These are phyloP conservation scores for Thera obeliscata DNA, from an alignment of 2,888 invertebrate genomes.

Conservation along the genomic window DNA sequence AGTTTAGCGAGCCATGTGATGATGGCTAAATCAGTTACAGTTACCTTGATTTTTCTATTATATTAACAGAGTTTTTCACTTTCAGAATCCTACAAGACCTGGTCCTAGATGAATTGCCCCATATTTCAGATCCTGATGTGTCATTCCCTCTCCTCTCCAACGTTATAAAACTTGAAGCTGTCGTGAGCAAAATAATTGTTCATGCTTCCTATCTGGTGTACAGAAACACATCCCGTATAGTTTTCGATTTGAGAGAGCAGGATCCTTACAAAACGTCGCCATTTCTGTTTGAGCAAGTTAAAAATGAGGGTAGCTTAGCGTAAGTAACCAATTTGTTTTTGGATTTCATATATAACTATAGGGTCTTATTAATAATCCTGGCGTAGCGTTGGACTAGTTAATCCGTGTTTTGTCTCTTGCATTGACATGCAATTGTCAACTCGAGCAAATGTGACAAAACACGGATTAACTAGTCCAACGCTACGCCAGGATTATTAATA, in stretches of 20 bases:
- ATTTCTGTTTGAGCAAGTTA: constrained; percentile 61
- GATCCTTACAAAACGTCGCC: constrained; percentile 54
- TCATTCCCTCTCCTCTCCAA: constrained; percentile 57
- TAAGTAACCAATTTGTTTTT: constrained; percentile 49
- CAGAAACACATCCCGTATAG: constrained; percentile 57
- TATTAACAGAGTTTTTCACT: constrained; percentile 14
- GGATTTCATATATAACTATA: too few species aligned
- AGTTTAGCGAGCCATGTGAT: too few species aligned
- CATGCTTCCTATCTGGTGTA: constrained; percentile 55
- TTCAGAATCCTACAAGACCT: constrained; percentile 58
- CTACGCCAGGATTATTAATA: too few species aligned
- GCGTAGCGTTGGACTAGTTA: too few species aligned
- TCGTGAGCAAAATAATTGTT: constrained; percentile 59
- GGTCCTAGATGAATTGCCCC: constrained; percentile 52
- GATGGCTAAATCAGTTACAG: too few species aligned
- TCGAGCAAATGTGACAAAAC: too few species aligned
- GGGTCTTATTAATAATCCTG: too few species aligned
- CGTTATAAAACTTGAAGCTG: constrained; percentile 52
- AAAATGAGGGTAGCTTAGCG: constrained; percentile 55
- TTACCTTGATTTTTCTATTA: too few species aligned
- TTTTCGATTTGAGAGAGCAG: constrained; percentile 42
- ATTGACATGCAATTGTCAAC: too few species aligned
- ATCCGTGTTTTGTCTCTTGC: too few species aligned
- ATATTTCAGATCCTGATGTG: constrained; percentile 50
- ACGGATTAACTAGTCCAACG: too few species aligned